Evolutionary conservation across 2,797 vertebrate species (phyloP), one percentile per base, ranked within the genome.

Genomic region (Muraenolepis orangiensis): DNA sequence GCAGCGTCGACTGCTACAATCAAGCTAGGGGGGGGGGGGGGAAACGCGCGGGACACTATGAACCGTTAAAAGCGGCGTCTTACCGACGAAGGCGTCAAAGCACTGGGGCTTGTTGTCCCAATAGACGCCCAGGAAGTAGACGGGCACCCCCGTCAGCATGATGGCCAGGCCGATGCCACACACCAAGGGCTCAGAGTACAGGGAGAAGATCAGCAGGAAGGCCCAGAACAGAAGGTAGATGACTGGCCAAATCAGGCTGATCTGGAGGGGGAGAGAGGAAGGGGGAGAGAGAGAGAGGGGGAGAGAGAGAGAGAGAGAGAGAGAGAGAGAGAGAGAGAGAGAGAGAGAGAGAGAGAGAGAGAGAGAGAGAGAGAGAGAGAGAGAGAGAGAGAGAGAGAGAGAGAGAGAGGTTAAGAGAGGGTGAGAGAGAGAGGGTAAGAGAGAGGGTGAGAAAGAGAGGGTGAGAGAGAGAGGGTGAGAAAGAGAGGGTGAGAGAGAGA

Each of bases 161-260:
- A 98, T 98, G 81, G 95, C 96, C 80, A 98, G 91, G 74, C 96
- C 96, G 2, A 94, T 96, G 79, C 96, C 96, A 8, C 96, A 98
- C 66, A 98, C 96, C 82, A 98, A 77, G 0, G 96, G 96, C 87
- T 98, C 96, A 0, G 96, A 97, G 93, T 95, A 96, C 3, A 98
- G 91, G 72, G 96, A 97, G 91, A 98, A 98, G 87, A 97, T 91
- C 78, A 98, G 92, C 85, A 98, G 83, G 91, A 97, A 97, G 79
- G 96, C 96, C 96, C 96, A 98, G 91, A 98, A 97, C 66, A 97
- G 78, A 87, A 97, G 91, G 88, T 98, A 98, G 90, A 96, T 94
- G 31, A 96, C 89, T 0, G 96, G 96, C 92, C 96, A 97, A 67
- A 97, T 87, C 71, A 97, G 91, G 85, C 87, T 97, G 84, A 98